These are phyloP conservation scores for Aelia acuminata DNA, from an alignment of 2,888 invertebrate species.

Conservation along the genomic window DNA sequence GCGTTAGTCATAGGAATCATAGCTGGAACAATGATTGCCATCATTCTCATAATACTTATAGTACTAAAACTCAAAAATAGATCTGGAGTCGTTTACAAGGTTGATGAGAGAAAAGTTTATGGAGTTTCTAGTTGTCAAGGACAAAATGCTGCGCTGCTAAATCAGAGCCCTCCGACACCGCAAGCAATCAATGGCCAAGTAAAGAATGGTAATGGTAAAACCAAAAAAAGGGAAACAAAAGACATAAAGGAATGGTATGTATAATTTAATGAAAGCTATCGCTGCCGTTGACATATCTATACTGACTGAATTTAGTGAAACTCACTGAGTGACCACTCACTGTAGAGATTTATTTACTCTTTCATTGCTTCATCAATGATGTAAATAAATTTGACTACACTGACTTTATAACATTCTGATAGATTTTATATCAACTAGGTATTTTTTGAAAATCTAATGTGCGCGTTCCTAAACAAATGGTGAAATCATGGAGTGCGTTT, in stretches of 20 bases:
- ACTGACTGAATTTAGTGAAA: conserved; percentile 50
- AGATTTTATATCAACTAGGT: conserved; percentile 59
- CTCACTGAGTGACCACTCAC: conserved; percentile 29
- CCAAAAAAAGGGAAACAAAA: conserved; percentile 80
- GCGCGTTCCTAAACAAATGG: conserved; percentile 57
- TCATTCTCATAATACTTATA: conserved; percentile 89
- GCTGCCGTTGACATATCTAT: conserved; percentile 57
- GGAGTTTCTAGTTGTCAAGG: conserved; percentile 79
- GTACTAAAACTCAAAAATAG: conserved; percentile 89
- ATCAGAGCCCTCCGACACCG: conserved; percentile 70
- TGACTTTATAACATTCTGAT: conserved; percentile 56
- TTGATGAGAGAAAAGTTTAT: conserved; percentile 86
- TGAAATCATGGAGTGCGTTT: conserved; percentile 55
- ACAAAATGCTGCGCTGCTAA: conserved; percentile 82
- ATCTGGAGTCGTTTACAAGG: conserved; percentile 92
- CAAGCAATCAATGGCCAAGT: conserved; percentile 70
- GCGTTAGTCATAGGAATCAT: conserved; percentile 85
- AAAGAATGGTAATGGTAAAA: conserved; percentile 71
- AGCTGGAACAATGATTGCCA: conserved; percentile 90
- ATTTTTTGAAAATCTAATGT: conserved; percentile 53
- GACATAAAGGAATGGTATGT: conserved; percentile 98
- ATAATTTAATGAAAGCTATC: conserved; percentile 71
- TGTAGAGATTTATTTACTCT: conserved; percentile 56
- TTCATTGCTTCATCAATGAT: conserved; percentile 53
- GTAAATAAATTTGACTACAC: conserved; percentile 57